A percentile compares a stretch with the other conserved stretches of the same genome.
Conservation (phyloP, 2,888 invertebrate genomes). For the Tetragnatha montana region DNA sequence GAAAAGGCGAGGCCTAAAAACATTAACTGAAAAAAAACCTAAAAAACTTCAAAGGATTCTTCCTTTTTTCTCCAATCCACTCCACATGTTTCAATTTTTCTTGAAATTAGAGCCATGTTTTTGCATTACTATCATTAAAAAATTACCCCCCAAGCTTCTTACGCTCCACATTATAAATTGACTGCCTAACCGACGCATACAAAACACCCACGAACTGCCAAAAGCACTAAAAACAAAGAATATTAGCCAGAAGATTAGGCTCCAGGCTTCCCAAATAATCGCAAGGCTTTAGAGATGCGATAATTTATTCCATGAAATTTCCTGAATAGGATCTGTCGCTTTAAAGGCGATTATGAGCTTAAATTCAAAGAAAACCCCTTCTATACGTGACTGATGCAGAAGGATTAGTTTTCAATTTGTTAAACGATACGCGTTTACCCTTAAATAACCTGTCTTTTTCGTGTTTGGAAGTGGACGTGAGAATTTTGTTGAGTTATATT, state of each 20-base stretch:
- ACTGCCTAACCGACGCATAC: too few relatives aligned
- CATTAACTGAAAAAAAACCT: not conserved
- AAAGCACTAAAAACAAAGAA: conserved; percentile 10
- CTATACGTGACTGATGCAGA: not conserved
- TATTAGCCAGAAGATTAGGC: not conserved
- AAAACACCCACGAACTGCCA: not conserved
- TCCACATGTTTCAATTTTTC: conserved; percentile 42
- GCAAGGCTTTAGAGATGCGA: not conserved
- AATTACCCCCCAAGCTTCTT: not conserved
- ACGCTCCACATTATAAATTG: not conserved
- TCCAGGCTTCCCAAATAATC: conserved; percentile 9
- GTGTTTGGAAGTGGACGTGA: too few relatives aligned
- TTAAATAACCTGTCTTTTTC: too few relatives aligned
- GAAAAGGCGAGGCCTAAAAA: not conserved
- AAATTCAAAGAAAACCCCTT: not conserved
- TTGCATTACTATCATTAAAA: conserved; percentile 6
- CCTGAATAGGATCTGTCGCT: not conserved
- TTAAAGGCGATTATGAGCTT: conserved; percentile 33
- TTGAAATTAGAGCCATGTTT: conserved; percentile 6
- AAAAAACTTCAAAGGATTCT: not conserved
- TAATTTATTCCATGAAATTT: conserved; percentile 45
- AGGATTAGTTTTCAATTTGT: not conserved
- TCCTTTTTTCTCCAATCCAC: not conserved
- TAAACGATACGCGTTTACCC: not conserved
- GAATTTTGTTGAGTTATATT: too few relatives aligned